A percentile compares a stretch with the other conserved stretches of the same genome.
Conservation (phyloP, 2,888 invertebrate species). For the Dugesia japonica region DNA sequence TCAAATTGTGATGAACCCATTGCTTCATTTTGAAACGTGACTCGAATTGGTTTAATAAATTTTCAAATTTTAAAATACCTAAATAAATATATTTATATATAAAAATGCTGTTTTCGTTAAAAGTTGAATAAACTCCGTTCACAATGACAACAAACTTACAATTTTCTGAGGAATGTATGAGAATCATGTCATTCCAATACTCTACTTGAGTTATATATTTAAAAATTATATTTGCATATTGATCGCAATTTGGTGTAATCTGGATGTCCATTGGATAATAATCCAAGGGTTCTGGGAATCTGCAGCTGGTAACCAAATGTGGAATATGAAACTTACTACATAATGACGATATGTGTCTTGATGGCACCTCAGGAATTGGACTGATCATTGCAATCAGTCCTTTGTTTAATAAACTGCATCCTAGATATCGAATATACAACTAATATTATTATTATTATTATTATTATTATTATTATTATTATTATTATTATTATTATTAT, state of each 20-base stretch:
- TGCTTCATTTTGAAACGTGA: constrained; percentile 2
- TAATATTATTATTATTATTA: too few species aligned
- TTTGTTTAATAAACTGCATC: neutral
- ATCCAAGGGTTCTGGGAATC: neutral
- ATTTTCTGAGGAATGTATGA: neutral
- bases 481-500: too few species aligned
- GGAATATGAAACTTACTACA: constrained; percentile 2
- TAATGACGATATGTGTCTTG: neutral
- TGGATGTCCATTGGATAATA: neutral
- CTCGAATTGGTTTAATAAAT: constrained; percentile 4
- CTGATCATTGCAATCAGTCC: neutral
- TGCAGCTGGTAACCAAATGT: neutral
- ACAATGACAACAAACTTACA: too few species aligned
- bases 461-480: too few species aligned
- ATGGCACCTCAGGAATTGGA: neutral
- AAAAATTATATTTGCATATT: neutral
- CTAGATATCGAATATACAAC: neutral
- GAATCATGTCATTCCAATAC: neutral
- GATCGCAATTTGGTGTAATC: neutral
- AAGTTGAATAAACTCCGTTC: too few species aligned
- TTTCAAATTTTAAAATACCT: neutral
- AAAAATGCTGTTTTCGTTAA: neutral
- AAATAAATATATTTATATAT: too few species aligned
- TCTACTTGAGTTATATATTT: neutral
- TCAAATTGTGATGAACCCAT: neutral